phyloP scores from a whole-genome alignment of 2,113 vertebrate genomes.

The Rhynchomys soricoides region DNA sequence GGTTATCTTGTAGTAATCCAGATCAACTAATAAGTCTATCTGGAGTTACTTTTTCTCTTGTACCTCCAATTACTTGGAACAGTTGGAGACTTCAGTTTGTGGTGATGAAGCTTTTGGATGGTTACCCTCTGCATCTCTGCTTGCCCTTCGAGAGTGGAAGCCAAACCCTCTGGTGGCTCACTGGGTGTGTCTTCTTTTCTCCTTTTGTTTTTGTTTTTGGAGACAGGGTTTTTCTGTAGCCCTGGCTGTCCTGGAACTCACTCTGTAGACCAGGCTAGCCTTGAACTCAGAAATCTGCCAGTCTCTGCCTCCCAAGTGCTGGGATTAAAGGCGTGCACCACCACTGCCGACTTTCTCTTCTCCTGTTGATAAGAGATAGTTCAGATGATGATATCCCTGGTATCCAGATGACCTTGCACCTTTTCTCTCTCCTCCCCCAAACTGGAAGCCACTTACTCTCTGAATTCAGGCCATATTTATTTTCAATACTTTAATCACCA shows the following conservation, averaged over 20 bases:
- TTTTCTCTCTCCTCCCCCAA: constrained; percentile 26
- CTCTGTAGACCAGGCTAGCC: too few species aligned
- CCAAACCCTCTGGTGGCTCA: constrained; percentile 55
- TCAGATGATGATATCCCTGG: background rate
- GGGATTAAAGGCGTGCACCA: too few species aligned
- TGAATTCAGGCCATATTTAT: background rate
- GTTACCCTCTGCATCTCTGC: constrained; percentile 53
- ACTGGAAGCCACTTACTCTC: constrained; percentile 62
- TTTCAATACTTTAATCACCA: background rate
- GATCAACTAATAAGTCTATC: constrained; percentile 61
- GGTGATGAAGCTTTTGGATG: constrained; percentile 54
- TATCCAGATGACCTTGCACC: background rate
- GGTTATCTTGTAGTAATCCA: constrained; percentile 68
- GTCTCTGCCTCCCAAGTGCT: too few species aligned
- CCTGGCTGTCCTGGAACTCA: too few species aligned
- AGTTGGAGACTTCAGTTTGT: constrained; percentile 56
- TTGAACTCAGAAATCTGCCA: too few species aligned
- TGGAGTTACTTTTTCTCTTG: constrained; percentile 73
- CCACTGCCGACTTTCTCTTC: too few species aligned
- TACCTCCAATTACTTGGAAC: constrained; percentile 76
- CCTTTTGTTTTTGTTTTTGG: too few species aligned
- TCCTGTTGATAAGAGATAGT: background rate
- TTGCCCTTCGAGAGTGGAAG: constrained; percentile 56
- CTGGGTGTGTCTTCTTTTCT: constrained; percentile 30
- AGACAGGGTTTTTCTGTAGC: too few species aligned